Evolutionary conservation across 2,113 vertebrate genomes (phyloP).

Genomic region (Oreochromis tanganicae): DNA sequence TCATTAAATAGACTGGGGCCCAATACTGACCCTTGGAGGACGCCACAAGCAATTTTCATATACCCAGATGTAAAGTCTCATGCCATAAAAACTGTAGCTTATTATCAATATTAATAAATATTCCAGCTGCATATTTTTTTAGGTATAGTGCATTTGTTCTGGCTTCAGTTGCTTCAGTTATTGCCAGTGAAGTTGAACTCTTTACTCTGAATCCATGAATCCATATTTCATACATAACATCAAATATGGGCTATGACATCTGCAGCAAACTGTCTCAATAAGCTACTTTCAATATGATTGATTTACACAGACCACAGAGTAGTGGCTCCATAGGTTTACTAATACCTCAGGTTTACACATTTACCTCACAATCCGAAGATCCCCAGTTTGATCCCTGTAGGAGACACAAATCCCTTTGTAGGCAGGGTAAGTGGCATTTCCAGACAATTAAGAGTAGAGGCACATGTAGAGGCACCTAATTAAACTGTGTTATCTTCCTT

Average conservation of each 20-base stretch:
- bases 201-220: no score
- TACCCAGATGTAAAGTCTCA: no score
- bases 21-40: no score
- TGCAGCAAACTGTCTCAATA: background rate
- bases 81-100: no score
- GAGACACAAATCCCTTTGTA: background rate
- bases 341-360: background rate
- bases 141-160: no score
- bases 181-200: no score
- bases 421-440: background rate
- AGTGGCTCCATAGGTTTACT: background rate
- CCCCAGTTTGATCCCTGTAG: background rate
- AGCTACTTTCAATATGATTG: background rate
- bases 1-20: no score
- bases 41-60: no score
- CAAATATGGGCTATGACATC: background rate
- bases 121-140: no score
- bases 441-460: background rate
- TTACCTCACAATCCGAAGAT: background rate
- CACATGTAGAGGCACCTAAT: background rate
- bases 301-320: background rate
- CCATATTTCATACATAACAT: background rate
- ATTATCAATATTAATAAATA: no score
- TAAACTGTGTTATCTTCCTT: background rate
- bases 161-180: no score